A percentile compares a stretch with the other conserved stretches of the same genome.
These are phyloP conservation scores for Meloidogyne exigua DNA, from an alignment of 1,140 invertebrate species.

Conservation along the genomic window DNA sequence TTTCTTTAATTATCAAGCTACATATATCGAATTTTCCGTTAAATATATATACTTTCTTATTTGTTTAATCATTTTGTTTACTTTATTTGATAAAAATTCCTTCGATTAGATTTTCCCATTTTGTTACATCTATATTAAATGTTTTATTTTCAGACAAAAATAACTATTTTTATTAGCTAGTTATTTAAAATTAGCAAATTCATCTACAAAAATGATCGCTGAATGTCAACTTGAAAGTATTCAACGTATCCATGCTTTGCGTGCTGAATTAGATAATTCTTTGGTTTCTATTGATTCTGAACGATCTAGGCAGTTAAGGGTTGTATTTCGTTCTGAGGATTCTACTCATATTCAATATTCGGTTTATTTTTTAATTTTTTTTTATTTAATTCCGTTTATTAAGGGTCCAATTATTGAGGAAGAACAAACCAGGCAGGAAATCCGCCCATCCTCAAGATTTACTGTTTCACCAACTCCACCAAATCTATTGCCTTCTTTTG, in stretches of 20 bases:
- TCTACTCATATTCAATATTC: conserved; percentile 22
- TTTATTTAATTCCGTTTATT: neutral
- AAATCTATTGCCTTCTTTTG: conserved; percentile 12
- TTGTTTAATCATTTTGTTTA: no score
- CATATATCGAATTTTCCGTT: no score
- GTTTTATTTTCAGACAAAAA: neutral
- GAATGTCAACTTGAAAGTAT: conserved; percentile 13
- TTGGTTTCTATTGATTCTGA: conserved; percentile 12
- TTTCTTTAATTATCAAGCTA: no score
- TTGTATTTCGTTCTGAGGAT: conserved; percentile 8
- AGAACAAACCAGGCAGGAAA: neutral
- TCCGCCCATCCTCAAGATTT: conserved; percentile 3
- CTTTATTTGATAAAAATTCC: no score
- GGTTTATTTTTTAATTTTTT: conserved; percentile 1
- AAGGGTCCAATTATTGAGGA: conserved; percentile 12
- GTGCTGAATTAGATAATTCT: conserved; percentile 17
- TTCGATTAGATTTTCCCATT: no score
- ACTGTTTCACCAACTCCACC: conserved; percentile 22
- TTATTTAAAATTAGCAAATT: neutral
- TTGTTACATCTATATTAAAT: neutral
- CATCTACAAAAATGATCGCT: neutral
- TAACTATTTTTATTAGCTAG: neutral
- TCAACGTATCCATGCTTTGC: conserved; percentile 11
- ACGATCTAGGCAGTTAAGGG: neutral
- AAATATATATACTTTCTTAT: no score